phyloP scores from a whole-genome alignment of 2,888 invertebrate species.

The Uropetala carovei region DNA sequence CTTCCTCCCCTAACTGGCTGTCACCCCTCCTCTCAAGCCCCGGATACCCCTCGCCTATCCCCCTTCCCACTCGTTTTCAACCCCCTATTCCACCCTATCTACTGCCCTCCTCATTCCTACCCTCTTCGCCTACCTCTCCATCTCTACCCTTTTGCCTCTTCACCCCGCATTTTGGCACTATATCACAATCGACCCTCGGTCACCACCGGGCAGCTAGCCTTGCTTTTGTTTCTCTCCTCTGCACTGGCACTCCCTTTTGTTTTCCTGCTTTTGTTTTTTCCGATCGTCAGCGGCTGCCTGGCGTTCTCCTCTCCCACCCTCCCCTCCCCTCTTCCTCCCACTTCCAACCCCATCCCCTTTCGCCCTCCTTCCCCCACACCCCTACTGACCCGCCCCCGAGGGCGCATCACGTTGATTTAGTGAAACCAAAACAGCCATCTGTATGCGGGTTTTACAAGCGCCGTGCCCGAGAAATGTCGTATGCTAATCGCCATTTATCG shows the following conservation, averaged over 20 bases:
- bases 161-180: not conserved
- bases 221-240: no score
- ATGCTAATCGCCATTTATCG: constrained; percentile 49
- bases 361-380: no score
- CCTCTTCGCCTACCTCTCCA: not conserved
- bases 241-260: no score
- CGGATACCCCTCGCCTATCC: not conserved
- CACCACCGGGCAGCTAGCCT: no score
- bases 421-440: constrained; percentile 41
- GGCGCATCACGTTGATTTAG: constrained; percentile 44
- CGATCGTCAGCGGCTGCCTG: no score
- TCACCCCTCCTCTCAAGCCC: not conserved
- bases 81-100: not conserved
- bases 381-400: not conserved
- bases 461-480: constrained; percentile 17
- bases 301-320: no score
- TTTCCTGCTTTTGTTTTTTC: no score
- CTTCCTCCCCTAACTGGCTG: not conserved
- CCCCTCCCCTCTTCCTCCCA: no score
- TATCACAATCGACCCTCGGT: no score
- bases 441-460: constrained; percentile 29
- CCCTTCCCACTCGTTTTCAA: not conserved
- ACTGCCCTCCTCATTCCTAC: not conserved
- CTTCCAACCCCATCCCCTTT: no score
- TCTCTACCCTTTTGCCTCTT: not conserved